Evolutionary conservation across 2,113 vertebrate genomes (phyloP).

Genomic region (Phoxinus phoxinus): DNA sequence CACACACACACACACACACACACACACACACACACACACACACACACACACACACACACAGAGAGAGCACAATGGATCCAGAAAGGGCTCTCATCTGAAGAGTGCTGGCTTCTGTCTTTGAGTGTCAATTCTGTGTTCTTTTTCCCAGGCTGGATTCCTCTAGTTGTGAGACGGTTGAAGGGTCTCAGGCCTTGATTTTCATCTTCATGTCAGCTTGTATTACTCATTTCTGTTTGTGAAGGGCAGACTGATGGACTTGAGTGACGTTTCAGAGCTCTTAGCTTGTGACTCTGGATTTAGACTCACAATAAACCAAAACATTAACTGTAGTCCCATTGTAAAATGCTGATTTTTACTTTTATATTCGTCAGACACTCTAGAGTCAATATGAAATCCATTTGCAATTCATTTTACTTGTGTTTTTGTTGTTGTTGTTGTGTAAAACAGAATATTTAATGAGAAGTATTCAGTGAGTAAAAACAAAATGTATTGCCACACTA

Average conservation of each 20-base stretch:
- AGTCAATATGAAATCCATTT: not conserved
- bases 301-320: not conserved
- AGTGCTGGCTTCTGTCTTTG: slow-evolving; percentile 43
- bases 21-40: slow-evolving; percentile 36
- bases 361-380: not conserved
- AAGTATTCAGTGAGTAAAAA: too few species aligned
- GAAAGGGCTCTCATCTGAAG: slow-evolving; percentile 46
- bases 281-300: not conserved
- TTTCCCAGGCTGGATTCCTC: slow-evolving; percentile 46
- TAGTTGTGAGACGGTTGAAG: slow-evolving; percentile 32
- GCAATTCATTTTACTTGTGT: not conserved
- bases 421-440: not conserved
- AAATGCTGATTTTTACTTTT: not conserved
- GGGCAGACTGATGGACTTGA: not conserved
- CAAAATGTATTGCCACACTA: too few species aligned
- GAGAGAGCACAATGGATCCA: slow-evolving; percentile 23
- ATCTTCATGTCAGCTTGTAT: slow-evolving; percentile 23
- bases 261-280: not conserved
- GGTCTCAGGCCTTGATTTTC: slow-evolving; percentile 24
- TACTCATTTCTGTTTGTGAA: slow-evolving; percentile 15
- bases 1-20: slow-evolving; percentile 18
- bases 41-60: slow-evolving; percentile 19
- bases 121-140: slow-evolving; percentile 47
- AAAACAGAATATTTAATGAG: not conserved
- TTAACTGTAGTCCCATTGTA: not conserved